phyloP scores from a whole-genome alignment of 2,888 invertebrate species.

The Xanthia icteritia region DNA sequence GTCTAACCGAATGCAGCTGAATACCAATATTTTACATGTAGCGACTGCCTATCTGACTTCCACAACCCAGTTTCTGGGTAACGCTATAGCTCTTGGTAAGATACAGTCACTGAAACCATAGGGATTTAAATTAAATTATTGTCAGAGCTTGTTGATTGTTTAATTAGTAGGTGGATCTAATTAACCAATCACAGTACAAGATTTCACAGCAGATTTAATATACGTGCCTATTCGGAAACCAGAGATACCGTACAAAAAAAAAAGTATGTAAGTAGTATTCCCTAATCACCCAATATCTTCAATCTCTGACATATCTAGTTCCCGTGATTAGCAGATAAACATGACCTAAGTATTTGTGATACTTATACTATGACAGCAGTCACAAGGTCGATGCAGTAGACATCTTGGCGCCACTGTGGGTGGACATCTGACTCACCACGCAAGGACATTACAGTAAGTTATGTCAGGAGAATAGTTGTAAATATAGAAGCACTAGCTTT shows the following conservation, averaged over 20 bases:
- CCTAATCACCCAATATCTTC: not conserved
- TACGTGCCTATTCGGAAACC: not conserved
- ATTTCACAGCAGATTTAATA: not conserved
- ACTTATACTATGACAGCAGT: slow-evolving; percentile 23
- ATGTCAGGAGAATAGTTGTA: slow-evolving; percentile 38
- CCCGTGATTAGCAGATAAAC: slow-evolving; percentile 13
- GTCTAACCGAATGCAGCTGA: too few species aligned
- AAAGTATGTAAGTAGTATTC: too few species aligned
- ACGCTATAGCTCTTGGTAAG: too few species aligned
- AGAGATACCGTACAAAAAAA: not conserved
- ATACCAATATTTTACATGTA: too few species aligned
- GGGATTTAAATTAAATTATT: not conserved
- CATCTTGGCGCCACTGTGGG: slow-evolving; percentile 66
- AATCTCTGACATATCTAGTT: not conserved
- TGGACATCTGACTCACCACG: slow-evolving; percentile 25
- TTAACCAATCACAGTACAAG: not conserved
- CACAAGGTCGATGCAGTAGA: slow-evolving; percentile 68
- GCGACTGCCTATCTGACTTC: too few species aligned
- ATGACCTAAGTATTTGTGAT: slow-evolving; percentile 4
- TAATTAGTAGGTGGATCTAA: not conserved
- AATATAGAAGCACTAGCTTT: slow-evolving; percentile 8
- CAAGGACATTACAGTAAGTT: slow-evolving; percentile 46
- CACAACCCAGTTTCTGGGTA: too few species aligned
- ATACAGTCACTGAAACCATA: too few species aligned
- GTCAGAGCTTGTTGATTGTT: not conserved